Evolutionary conservation across 2,888 invertebrate species (phyloP), one percentile per base, ranked within the genome.

Genomic region (Pyralis farinalis): DNA sequence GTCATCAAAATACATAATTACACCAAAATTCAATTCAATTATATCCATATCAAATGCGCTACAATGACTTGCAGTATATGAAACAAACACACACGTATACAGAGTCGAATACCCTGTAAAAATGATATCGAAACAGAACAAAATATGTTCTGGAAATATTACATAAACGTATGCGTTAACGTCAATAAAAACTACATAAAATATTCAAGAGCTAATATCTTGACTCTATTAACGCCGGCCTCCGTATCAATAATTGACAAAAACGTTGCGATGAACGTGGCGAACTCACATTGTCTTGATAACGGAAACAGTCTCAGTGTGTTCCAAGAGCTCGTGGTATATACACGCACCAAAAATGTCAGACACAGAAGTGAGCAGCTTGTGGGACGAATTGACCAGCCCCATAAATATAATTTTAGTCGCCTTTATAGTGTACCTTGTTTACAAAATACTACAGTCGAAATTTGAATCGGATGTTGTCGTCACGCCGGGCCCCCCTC

Each of bases 391-490:
- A 62, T 59, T 86, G 31, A 80, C 74, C 48, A 85, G 85, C 55
- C 87, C 87, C 12, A 47, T 87, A 12, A 87, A 87, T 56, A 59
- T 86, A 49, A 65, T 78, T 34, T 60, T 87, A 43, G 67, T 87
- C 42, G 69, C 70, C 31, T 62, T 85, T 35, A 87, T 87, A 49
- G 68, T 79, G 60, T 86, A 81, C 66, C 88, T 94, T 51, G 62
- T 93, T 20, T 93, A 93, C 71, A 93, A 93, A 72, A 93, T 94
- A 32, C 63, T 92, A 56, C 87, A 80, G 74, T 84, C 83, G 20
- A 83, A 86, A 62, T 85, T 83, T 49, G 82, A 83, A 49, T 63
- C 75, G 5, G 71, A 75, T 21, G 63, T 58, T 32, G 75, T 75
- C 3, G 71, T 71, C 9, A 56, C 77, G 1, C 83, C 90, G 11